phyloP scores from a whole-genome alignment of 1,140 invertebrate species.

The Tetramorium parvispinum region DNA sequence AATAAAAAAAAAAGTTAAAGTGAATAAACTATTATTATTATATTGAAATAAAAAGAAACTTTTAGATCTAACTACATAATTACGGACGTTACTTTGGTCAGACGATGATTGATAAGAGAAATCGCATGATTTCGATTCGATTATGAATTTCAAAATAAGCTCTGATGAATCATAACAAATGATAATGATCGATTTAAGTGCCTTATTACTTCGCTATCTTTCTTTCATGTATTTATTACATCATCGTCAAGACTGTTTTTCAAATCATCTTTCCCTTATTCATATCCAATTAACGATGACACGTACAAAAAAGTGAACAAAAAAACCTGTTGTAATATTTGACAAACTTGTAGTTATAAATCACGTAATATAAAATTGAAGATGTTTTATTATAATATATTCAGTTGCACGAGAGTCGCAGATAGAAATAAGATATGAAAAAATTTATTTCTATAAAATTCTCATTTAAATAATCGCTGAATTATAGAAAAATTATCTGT shows the following conservation, averaged over 20 bases:
- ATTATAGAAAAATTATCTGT: neutral
- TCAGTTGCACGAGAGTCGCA: neutral
- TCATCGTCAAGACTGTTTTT: neutral
- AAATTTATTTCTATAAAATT: neutral
- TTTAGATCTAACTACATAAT: neutral
- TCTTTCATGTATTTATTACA: neutral
- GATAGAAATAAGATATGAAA: neutral
- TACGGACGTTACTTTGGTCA: neutral
- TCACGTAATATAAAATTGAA: neutral
- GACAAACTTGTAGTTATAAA: neutral
- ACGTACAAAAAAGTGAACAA: neutral
- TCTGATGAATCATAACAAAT: neutral
- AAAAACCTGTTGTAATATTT: neutral
- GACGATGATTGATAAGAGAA: neutral
- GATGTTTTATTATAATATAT: neutral
- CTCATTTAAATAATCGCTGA: slow-evolving; percentile 3
- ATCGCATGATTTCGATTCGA: neutral
- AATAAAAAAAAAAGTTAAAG: neutral
- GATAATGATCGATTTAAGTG: neutral
- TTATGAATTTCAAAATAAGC: neutral
- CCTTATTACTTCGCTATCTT: neutral
- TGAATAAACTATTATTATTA: too few relatives aligned
- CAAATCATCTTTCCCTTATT: neutral
- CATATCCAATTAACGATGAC: neutral
- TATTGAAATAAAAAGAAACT: neutral